A percentile compares a stretch with the other conserved stretches of the same genome.
Conservation (phyloP, 2,888 invertebrate species). For the Amphipoea oculea region DNA sequence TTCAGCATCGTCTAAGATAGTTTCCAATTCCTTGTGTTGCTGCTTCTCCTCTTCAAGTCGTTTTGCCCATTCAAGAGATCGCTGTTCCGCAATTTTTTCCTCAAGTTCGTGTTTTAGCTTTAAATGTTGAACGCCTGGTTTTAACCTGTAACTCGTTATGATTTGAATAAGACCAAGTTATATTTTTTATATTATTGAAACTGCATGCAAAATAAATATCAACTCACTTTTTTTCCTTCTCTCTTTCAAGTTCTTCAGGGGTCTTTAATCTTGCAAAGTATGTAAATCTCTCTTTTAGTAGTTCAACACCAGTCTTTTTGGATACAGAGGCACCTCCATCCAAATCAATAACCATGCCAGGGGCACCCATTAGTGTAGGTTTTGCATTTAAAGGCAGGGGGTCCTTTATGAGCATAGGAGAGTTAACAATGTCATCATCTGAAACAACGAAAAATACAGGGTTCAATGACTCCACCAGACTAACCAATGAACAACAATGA, state of each 20-base stretch:
- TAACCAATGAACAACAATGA: not conserved
- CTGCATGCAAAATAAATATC: not conserved
- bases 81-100: slow-evolving; percentile 92
- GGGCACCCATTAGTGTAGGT: slow-evolving; percentile 88
- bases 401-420: slow-evolving; percentile 72
- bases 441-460: slow-evolving; percentile 35
- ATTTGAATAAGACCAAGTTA: not conserved
- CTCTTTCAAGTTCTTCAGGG: slow-evolving; percentile 87
- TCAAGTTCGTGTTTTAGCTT: slow-evolving; percentile 93
- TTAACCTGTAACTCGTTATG: slow-evolving; percentile 76
- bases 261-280: slow-evolving; percentile 91
- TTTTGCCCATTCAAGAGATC: slow-evolving; percentile 93
- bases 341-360: slow-evolving; percentile 87
- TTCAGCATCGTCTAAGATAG: slow-evolving; percentile 78
- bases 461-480: not conserved
- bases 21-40: slow-evolving; percentile 83
- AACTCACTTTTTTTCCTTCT: slow-evolving; percentile 90
- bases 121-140: slow-evolving; percentile 93
- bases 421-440: slow-evolving; percentile 69
- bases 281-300: slow-evolving; percentile 93
- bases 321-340: slow-evolving; percentile 72
- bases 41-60: slow-evolving; percentile 89
- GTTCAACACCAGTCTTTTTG: slow-evolving; percentile 91
- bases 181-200: slow-evolving; percentile 7
- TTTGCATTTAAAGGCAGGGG: slow-evolving; percentile 69